phyloP scores from a whole-genome alignment of 2,888 invertebrate species.

The Brachyptera putata region DNA sequence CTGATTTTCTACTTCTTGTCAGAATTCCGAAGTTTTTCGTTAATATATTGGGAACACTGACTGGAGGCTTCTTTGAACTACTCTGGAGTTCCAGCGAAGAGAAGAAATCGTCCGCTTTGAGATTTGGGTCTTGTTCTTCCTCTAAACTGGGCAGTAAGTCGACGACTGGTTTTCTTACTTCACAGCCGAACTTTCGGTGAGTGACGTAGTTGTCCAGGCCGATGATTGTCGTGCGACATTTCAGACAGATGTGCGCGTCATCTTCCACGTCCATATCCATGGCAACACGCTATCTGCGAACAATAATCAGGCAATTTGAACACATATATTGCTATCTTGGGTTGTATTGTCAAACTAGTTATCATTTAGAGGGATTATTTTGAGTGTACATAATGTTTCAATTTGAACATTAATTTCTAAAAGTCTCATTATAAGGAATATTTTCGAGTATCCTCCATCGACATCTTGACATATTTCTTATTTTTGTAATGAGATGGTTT shows the following conservation, averaged over 20 bases:
- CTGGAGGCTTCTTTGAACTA: conserved; percentile 31
- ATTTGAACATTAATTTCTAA: no score
- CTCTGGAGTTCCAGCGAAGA: conserved; percentile 59
- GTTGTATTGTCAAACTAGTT: no score
- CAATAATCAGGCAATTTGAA: no score
- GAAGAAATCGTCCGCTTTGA: conserved; percentile 83
- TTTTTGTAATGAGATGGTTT: no score
- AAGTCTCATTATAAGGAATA: no score
- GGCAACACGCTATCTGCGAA: no score
- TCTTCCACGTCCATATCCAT: conserved; percentile 61
- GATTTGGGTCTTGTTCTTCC: conserved; percentile 53
- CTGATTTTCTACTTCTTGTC: conserved; percentile 47
- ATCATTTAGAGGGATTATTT: no score
- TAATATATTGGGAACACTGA: background rate
- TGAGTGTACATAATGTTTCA: no score
- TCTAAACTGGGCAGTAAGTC: conserved; percentile 41
- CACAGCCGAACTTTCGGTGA: conserved; percentile 72
- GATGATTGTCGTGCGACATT: conserved; percentile 74
- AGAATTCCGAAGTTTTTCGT: conserved; percentile 40
- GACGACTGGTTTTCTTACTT: conserved; percentile 41
- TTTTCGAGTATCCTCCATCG: no score
- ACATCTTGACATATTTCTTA: no score
- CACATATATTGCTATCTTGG: no score
- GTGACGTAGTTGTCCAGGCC: conserved; percentile 84
- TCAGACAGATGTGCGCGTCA: conserved; percentile 83